Conservation (phyloP, 2,888 invertebrate species). For the Synanthedon vespiformis region DNA sequence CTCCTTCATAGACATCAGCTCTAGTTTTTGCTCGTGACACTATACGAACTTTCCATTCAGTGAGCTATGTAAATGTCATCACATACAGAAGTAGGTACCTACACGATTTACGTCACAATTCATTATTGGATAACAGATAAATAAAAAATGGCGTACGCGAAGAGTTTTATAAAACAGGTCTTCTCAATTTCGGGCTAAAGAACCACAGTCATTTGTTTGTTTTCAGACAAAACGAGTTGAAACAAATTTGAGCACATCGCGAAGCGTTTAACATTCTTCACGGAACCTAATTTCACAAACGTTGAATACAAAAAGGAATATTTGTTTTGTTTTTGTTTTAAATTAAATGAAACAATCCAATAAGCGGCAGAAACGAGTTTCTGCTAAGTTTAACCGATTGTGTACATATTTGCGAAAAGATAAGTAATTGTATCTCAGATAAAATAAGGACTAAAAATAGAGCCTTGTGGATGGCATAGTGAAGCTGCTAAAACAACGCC, state of each 20-base stretch:
- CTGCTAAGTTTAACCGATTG: too few species aligned
- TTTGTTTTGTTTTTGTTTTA: slow-evolving; percentile 4
- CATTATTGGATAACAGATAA: too few species aligned
- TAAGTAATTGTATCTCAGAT: too few species aligned
- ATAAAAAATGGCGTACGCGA: not conserved
- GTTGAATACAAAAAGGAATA: slow-evolving; percentile 2
- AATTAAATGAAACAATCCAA: slow-evolving; percentile 1
- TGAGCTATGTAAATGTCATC: too few species aligned
- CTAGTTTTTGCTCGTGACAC: not conserved
- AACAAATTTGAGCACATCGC: slow-evolving; percentile 38
- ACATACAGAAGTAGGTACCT: too few species aligned
- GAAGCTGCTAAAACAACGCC: too few species aligned
- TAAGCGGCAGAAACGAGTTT: not conserved
- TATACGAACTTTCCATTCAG: too few species aligned
- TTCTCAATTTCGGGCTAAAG: slow-evolving; percentile 38
- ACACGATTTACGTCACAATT: too few species aligned
- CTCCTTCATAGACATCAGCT: slow-evolving; percentile 8
- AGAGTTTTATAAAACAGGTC: slow-evolving; percentile 9
- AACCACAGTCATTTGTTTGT: slow-evolving; percentile 54
- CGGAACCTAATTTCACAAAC: slow-evolving; percentile 19
- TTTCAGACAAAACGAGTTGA: slow-evolving; percentile 30
- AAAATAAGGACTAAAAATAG: too few species aligned
- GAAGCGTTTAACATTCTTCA: slow-evolving; percentile 41
- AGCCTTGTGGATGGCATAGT: too few species aligned
- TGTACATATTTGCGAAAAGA: too few species aligned